Evolutionary conservation across 2,113 vertebrate species (phyloP).

Genomic region (Cephalopterus ornatus): DNA sequence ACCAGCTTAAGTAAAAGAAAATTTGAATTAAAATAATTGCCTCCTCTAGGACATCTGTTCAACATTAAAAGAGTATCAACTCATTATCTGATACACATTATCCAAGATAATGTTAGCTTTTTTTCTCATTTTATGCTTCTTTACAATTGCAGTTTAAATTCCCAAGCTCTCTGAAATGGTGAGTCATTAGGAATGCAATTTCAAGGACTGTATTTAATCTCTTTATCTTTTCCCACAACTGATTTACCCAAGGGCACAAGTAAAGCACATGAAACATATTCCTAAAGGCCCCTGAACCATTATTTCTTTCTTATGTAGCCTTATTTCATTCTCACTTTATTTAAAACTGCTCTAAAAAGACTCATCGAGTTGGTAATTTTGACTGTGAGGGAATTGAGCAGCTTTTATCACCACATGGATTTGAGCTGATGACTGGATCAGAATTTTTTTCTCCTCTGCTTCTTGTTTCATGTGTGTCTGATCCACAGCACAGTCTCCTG

Average conservation of each 20-base stretch:
- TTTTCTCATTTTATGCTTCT: conserved; percentile 2
- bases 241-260: conserved; percentile 42
- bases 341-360: conserved; percentile 25
- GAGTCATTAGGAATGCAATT: conserved; percentile 54
- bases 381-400: neutral
- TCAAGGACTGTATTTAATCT: conserved; percentile 52
- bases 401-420: neutral
- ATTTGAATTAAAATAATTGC: neutral
- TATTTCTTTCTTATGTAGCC: neutral
- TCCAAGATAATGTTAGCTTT: neutral
- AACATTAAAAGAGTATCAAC: neutral
- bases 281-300: neutral
- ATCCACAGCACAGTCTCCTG: neutral
- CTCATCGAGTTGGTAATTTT: neutral
- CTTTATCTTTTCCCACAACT: conserved; percentile 59
- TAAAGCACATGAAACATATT: neutral
- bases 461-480: neutral
- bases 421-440: neutral
- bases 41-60: conserved; percentile 11
- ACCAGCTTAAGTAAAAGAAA: neutral
- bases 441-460: neutral
- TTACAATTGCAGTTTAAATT: conserved; percentile 34
- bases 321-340: conserved; percentile 23
- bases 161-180: conserved; percentile 33
- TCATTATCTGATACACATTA: conserved; percentile 15